These are phyloP conservation scores for Choloepus hoffmanni DNA, from an alignment of 2,113 vertebrate genomes.

Conservation along the genomic window DNA sequence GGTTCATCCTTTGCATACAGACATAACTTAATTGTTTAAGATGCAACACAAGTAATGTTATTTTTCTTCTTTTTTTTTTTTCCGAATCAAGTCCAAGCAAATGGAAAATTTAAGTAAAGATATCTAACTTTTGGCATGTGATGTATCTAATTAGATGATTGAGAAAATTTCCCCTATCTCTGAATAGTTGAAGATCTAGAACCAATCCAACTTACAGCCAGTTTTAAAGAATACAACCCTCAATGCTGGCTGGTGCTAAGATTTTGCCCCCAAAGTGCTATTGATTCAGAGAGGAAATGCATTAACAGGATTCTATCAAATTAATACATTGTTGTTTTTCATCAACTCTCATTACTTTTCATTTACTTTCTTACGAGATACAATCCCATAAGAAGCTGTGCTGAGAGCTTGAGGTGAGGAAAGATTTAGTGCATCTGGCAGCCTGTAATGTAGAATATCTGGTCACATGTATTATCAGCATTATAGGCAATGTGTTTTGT, in stretches of 20 bases:
- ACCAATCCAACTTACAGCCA: neutral
- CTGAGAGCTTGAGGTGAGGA: neutral
- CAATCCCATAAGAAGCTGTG: neutral
- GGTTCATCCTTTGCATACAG: neutral
- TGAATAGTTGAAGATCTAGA: neutral
- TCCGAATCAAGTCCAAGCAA: neutral
- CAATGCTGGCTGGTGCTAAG: neutral
- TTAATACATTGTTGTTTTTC: neutral
- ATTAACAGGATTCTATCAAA: neutral
- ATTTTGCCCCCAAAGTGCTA: neutral
- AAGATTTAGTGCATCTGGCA: neutral
- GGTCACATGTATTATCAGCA: neutral
- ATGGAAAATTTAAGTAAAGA: constrained; percentile 26
- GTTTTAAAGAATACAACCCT: neutral
- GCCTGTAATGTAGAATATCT: neutral
- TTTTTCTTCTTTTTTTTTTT: neutral
- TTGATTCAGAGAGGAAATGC: neutral
- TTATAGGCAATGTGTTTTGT: neutral
- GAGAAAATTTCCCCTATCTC: neutral
- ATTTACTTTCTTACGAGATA: neutral
- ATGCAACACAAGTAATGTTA: neutral
- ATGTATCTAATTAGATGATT: neutral
- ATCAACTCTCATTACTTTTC: neutral
- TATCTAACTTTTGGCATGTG: neutral
- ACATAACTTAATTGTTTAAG: neutral